Conservation (phyloP, 2,797 vertebrate genomes). For the Benthosema pterotum region DNA sequence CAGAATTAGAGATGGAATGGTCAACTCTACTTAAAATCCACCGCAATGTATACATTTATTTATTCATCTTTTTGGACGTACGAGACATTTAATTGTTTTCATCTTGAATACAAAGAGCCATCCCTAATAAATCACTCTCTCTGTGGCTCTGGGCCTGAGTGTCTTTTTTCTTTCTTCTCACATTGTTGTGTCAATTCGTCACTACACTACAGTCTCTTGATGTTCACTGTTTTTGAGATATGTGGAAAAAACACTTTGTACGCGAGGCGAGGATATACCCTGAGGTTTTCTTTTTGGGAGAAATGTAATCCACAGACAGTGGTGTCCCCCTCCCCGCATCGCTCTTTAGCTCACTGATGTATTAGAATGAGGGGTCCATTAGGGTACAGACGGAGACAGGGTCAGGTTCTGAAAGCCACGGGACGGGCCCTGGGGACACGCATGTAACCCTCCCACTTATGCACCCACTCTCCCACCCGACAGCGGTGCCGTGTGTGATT, state of each 20-base stretch:
- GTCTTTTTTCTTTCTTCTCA: neutral
- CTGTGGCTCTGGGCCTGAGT: neutral
- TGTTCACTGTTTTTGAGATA: conserved; percentile 19
- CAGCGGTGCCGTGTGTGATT: too few relatives aligned
- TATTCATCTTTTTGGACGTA: neutral
- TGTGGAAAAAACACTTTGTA: neutral
- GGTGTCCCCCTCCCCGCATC: conserved; percentile 52
- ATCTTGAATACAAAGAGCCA: conserved; percentile 9
- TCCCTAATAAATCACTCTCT: conserved; percentile 13
- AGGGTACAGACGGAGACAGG: neutral
- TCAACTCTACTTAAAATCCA: conserved; percentile 12
- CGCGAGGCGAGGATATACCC: neutral
- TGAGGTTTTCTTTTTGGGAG: conserved; percentile 2
- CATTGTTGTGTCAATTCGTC: neutral
- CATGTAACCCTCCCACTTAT: too few relatives aligned
- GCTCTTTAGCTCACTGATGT: conserved; percentile 27
- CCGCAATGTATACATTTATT: neutral
- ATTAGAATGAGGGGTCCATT: conserved; percentile 27
- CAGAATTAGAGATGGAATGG: neutral
- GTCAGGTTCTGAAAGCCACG: too few relatives aligned
- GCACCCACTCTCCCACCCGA: too few relatives aligned
- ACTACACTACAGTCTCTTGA: neutral
- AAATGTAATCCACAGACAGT: conserved; percentile 27
- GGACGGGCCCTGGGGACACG: too few relatives aligned
- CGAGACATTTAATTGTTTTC: neutral